A percentile compares a stretch with the other conserved stretches of the same genome.
These are phyloP conservation scores for Danaus melanippus DNA, from an alignment of 1,140 invertebrate species.

Conservation along the genomic window DNA sequence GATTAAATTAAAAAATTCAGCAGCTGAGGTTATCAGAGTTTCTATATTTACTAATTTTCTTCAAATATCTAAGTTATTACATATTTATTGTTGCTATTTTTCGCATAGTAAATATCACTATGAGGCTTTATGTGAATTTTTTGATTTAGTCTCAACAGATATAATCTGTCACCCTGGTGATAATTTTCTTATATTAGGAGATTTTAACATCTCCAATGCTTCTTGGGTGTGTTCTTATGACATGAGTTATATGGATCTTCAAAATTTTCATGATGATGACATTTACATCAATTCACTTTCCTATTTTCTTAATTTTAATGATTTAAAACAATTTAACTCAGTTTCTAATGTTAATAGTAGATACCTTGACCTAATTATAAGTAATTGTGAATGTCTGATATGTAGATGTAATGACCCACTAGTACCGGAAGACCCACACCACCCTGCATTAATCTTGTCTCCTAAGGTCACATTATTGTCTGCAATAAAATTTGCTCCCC, in stretches of 20 bases:
- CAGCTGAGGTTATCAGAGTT: constrained; percentile 4
- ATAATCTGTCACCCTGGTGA: constrained; percentile 8
- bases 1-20: constrained; percentile 1
- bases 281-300: constrained; percentile 1
- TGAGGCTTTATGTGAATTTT: constrained; percentile 9
- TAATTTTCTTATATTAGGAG: constrained; percentile 14
- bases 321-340: constrained; percentile 13
- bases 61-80: not conserved
- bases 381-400: constrained; percentile 3
- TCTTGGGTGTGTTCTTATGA: constrained; percentile 7
- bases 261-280: constrained; percentile 8
- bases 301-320: constrained; percentile 7
- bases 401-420: constrained; percentile 4
- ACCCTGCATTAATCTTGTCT: constrained; percentile 4
- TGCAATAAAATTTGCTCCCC: constrained; percentile 4
- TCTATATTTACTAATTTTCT: constrained; percentile 1
- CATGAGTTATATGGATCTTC: constrained; percentile 8
- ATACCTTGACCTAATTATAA: constrained; percentile 9
- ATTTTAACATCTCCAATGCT: constrained; percentile 10
- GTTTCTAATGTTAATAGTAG: constrained; percentile 6
- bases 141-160: constrained; percentile 8
- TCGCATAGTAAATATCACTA: constrained; percentile 4
- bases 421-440: constrained; percentile 6
- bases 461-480: constrained; percentile 4
- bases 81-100: constrained; percentile 10